These are phyloP conservation scores for Thaleichthys pacificus DNA, from an alignment of 2,797 vertebrate species.

Conservation along the genomic window DNA sequence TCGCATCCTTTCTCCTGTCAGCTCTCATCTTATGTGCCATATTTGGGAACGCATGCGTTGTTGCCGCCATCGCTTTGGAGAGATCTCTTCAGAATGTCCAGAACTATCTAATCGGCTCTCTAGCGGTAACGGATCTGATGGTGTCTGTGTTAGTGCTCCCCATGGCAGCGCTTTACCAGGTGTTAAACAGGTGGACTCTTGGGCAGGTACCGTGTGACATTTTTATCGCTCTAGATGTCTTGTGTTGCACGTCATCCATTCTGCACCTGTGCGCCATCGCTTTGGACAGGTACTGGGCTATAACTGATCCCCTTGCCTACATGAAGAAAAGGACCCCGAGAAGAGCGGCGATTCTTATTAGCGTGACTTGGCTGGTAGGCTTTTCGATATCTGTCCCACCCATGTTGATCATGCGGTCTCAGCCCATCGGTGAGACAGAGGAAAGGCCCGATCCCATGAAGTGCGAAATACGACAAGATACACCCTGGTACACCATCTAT, in stretches of 20 bases:
- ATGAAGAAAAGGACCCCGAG: constrained; percentile 91
- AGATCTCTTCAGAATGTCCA: constrained; percentile 92
- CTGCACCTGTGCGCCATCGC: constrained; percentile 94
- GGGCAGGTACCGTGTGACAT: constrained; percentile 91
- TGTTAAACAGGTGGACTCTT: constrained; percentile 92
- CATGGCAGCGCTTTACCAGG: constrained; percentile 93
- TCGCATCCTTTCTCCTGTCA: constrained; percentile 83
- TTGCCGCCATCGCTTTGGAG: constrained; percentile 91
- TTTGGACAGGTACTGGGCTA: constrained; percentile 94
- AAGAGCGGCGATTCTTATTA: constrained; percentile 89
- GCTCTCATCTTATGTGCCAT: constrained; percentile 90
- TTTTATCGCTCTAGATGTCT: constrained; percentile 91
- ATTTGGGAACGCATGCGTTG: constrained; percentile 82
- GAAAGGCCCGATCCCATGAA: constrained; percentile 87
- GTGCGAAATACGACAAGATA: constrained; percentile 88
- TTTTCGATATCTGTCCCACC: constrained; percentile 93
- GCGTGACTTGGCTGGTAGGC: constrained; percentile 91
- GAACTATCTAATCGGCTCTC: constrained; percentile 94
- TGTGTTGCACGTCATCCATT: constrained; percentile 95
- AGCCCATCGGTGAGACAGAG: constrained; percentile 78
- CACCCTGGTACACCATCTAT: constrained; percentile 89
- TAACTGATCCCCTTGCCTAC: constrained; percentile 93
- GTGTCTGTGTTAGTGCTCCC: constrained; percentile 96
- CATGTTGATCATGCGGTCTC: constrained; percentile 92
- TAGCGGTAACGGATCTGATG: constrained; percentile 95